Base-by-base conservation (phyloP, 2,888 invertebrate genomes). In the Elegia similella region DNA sequence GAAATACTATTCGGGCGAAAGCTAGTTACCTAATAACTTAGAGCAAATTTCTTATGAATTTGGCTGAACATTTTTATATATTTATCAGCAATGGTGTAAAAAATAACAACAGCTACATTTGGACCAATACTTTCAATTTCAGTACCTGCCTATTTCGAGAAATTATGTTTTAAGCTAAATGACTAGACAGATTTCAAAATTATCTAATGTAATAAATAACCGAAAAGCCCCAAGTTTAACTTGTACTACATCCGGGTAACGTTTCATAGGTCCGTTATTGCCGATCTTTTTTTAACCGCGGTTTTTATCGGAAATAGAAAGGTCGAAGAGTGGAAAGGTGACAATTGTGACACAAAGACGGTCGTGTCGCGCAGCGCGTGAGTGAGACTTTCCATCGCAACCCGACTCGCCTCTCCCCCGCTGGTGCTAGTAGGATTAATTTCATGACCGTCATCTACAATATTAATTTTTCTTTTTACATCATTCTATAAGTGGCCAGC, bases 321-420 rank as follows among this genome's bases (percentile, higher is more conserved):
- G 62, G 61, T 57, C 56, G 55, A 34, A 12, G 60, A 59, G 58
- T 60, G 61, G 59, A 62, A 61, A 67, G 63, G 63, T 68, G 63
- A 63, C 61, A 61, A 34, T 60, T 60, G 47, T 62, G 8, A 44
- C 59, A 73, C 69, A 70, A 71, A 64, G 43, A 63, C 52, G 12
- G 67, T 78, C 76, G 78, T 76, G 76, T 67, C 62, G 59, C 55
- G 55, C 46, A 66, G 76, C 75, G 73, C 73, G 70, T 72, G 76
- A 74, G 68, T 34, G 61, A 61, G 58, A 63, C 73, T 75, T 78
- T 75, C 72, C 68, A 73, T 50, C 69, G 65, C 68, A 62, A 59
- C 66, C 64, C 61, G 62, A 61, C 65, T 62, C 60, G 55, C 60
- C 55, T 34, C 57, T 23, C 23, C 23, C n/a, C 23, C 23, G 23